Conservation (phyloP, 2,888 invertebrate genomes). For the Acanthopleura granulata region DNA sequence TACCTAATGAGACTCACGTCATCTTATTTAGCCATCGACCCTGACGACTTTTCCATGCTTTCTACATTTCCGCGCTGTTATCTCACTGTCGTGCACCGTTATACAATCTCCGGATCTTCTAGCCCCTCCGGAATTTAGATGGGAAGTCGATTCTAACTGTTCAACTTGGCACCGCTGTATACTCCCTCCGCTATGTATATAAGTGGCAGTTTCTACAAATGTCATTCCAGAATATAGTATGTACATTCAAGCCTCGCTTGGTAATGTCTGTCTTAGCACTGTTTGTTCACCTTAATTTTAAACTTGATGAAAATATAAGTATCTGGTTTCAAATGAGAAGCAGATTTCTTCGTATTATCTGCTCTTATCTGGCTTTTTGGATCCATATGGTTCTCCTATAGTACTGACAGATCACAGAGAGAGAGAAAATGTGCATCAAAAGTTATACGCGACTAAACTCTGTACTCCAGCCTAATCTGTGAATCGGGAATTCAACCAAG, state of each 20-base stretch:
- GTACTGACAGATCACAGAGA: too few relatives aligned
- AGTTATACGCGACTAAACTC: background rate
- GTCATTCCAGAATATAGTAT: too few relatives aligned
- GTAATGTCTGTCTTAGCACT: background rate
- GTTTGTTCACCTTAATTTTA: background rate
- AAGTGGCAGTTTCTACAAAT: too few relatives aligned
- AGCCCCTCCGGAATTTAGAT: too few relatives aligned
- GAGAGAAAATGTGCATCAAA: too few relatives aligned
- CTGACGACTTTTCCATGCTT: conserved; percentile 7
- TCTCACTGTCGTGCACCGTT: too few relatives aligned
- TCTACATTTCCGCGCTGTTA: background rate
- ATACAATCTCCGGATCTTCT: too few relatives aligned
- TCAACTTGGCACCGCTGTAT: too few relatives aligned
- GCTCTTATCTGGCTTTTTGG: background rate
- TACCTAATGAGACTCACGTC: conserved; percentile 4
- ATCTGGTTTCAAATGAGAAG: background rate
- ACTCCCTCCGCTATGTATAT: too few relatives aligned
- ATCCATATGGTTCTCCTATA: background rate
- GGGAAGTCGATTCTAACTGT: too few relatives aligned
- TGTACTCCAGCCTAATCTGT: background rate
- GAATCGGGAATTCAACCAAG: background rate
- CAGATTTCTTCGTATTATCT: background rate
- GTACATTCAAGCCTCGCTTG: too few relatives aligned
- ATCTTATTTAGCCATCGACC: background rate
- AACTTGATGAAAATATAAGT: conserved; percentile 1